These are phyloP conservation scores for Odontothrips loti DNA, from an alignment of 2,888 invertebrate genomes.

Conservation along the genomic window DNA sequence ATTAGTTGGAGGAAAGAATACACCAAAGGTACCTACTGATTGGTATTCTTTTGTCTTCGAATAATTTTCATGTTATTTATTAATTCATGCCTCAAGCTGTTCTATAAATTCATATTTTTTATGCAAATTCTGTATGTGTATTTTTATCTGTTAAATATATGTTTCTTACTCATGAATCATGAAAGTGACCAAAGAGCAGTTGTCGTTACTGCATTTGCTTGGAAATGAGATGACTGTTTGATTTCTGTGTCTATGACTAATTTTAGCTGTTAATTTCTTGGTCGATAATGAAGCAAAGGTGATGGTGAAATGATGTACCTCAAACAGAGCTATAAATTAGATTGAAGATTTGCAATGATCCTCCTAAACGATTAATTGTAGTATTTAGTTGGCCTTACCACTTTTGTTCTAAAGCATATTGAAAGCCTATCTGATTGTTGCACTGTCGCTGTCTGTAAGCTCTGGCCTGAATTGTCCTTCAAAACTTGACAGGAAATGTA, in stretches of 20 bases:
- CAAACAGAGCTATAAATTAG: neutral
- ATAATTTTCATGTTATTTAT: neutral
- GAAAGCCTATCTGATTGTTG: no score
- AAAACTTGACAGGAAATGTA: no score
- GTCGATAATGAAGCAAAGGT: neutral
- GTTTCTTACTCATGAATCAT: slow-evolving; percentile 23
- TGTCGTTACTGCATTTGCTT: slow-evolving; percentile 20
- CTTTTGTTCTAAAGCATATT: neutral
- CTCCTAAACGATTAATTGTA: neutral
- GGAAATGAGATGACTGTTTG: slow-evolving; percentile 16
- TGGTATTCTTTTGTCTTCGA: neutral
- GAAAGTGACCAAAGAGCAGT: slow-evolving; percentile 17
- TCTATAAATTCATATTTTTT: slow-evolving; percentile 27
- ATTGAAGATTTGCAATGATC: neutral
- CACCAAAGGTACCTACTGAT: neutral
- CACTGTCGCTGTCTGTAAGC: no score
- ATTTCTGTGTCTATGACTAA: neutral
- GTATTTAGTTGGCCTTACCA: neutral
- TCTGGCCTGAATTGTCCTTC: no score
- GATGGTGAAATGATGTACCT: neutral
- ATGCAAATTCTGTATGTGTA: slow-evolving; percentile 21
- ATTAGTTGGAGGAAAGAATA: neutral
- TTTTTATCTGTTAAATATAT: slow-evolving; percentile 26
- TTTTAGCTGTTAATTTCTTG: neutral
- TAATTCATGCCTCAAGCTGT: neutral